These are phyloP conservation scores for Synanthedon formicaeformis DNA, from an alignment of 2,888 invertebrate genomes.

Conservation along the genomic window DNA sequence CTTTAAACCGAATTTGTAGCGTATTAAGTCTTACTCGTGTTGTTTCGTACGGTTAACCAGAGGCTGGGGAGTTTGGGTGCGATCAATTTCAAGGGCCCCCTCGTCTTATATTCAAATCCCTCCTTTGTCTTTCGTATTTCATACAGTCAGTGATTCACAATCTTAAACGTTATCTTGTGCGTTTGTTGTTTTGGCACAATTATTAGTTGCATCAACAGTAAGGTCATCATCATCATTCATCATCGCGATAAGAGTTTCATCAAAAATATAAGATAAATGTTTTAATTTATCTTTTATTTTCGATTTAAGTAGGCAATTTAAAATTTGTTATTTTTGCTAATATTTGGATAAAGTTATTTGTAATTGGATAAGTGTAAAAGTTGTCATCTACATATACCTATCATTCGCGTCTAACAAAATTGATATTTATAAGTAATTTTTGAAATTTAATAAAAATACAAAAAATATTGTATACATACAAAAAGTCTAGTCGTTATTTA, in stretches of 20 bases:
- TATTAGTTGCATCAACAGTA: not conserved
- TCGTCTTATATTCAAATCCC: slow-evolving; percentile 63
- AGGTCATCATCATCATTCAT: not conserved
- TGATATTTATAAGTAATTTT: too few species aligned
- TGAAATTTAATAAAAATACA: too few species aligned
- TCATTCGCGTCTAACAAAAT: too few species aligned
- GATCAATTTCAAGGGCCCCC: slow-evolving; percentile 67
- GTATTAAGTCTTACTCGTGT: slow-evolving; percentile 42
- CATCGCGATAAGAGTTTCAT: too few species aligned
- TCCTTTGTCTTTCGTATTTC: slow-evolving; percentile 62
- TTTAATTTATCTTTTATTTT: too few species aligned
- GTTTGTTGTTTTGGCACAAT: slow-evolving; percentile 2
- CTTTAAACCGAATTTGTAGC: slow-evolving; percentile 61
- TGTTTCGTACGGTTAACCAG: slow-evolving; percentile 51
- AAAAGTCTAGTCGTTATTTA: slow-evolving; percentile 19
- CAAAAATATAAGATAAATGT: too few species aligned
- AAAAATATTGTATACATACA: too few species aligned
- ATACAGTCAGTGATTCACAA: slow-evolving; percentile 55
- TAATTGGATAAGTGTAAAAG: too few species aligned
- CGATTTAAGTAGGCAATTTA: too few species aligned
- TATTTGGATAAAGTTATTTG: too few species aligned
- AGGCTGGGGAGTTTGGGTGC: slow-evolving; percentile 49
- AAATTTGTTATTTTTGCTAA: too few species aligned
- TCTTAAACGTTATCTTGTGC: slow-evolving; percentile 20
- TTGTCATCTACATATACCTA: too few species aligned